Evolutionary conservation across 2,113 vertebrate genomes (phyloP).

Genomic region (Vidua chalybeata): DNA sequence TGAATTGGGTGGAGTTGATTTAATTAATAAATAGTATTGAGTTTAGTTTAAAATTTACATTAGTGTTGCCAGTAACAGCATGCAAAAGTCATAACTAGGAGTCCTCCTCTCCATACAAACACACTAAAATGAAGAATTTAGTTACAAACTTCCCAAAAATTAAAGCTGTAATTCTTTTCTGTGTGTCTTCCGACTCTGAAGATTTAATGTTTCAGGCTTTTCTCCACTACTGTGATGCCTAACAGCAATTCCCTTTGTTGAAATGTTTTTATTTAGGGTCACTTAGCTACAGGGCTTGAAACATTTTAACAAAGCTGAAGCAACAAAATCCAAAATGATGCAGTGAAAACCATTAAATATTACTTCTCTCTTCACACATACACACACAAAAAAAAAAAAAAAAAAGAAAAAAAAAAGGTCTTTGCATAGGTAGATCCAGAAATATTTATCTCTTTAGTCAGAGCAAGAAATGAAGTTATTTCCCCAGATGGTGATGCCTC

Average conservation of each 20-base stretch:
- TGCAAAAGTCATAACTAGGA: not conserved
- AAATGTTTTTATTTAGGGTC: not conserved
- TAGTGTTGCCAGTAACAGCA: not conserved
- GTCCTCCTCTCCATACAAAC: not conserved
- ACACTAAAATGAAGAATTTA: not conserved
- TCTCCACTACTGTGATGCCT: not conserved
- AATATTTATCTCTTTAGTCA: not conserved
- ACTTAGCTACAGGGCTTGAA: not conserved
- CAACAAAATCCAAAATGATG: not conserved
- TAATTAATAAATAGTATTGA: not conserved
- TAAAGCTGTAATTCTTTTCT: not conserved
- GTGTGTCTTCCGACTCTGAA: not conserved
- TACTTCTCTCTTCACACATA: not conserved
- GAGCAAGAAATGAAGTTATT: not conserved
- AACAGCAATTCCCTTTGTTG: not conserved
- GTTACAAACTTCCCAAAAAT: not conserved
- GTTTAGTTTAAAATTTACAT: not conserved
- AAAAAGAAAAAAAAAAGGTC: not conserved
- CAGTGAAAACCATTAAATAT: not conserved
- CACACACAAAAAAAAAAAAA: too few species aligned
- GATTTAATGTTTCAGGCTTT: not conserved
- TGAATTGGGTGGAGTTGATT: not conserved
- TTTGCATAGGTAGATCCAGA: not conserved
- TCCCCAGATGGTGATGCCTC: not conserved
- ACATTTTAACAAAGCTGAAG: not conserved